Conservation (phyloP, 2,888 invertebrate genomes). For the Lottia gigantea region DNA sequence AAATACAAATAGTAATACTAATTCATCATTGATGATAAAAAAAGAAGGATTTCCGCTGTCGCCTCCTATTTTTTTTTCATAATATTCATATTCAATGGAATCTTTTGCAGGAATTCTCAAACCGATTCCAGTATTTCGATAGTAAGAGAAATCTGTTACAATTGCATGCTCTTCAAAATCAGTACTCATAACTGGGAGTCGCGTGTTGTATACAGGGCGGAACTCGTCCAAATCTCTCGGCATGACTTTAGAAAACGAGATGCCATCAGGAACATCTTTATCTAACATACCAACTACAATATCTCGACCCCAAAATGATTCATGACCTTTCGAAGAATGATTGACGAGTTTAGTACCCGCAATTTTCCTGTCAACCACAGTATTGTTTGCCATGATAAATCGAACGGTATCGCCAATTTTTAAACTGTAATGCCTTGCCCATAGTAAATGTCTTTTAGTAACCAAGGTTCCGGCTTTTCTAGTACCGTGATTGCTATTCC, state of each 20-base stretch:
- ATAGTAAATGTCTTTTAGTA: conserved; percentile 45
- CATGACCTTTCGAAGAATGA: conserved; percentile 21
- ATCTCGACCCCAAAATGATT: conserved; percentile 37
- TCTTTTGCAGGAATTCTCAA: conserved; percentile 19
- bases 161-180: conserved; percentile 52
- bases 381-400: conserved; percentile 43
- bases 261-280: conserved; percentile 41
- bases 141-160: conserved; percentile 37
- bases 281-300: conserved; percentile 49
- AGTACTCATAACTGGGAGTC: conserved; percentile 42
- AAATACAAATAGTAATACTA: conserved; percentile 47
- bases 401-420: conserved; percentile 38
- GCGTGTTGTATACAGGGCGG: conserved; percentile 19
- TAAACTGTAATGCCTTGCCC: conserved; percentile 50
- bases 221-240: conserved; percentile 37
- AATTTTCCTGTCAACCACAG: conserved; percentile 43
- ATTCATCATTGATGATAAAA: conserved; percentile 43
- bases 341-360: conserved; percentile 27
- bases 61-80: conserved; percentile 43
- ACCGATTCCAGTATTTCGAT: conserved; percentile 31
- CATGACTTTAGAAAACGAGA: conserved; percentile 44
- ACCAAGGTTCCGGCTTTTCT: conserved; percentile 45
- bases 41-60: conserved; percentile 54
- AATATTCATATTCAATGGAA: conserved; percentile 34
- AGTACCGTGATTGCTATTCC: conserved; percentile 43